Conservation (phyloP, 1,140 invertebrate genomes). For the Vollenhovia emeryi region DNA sequence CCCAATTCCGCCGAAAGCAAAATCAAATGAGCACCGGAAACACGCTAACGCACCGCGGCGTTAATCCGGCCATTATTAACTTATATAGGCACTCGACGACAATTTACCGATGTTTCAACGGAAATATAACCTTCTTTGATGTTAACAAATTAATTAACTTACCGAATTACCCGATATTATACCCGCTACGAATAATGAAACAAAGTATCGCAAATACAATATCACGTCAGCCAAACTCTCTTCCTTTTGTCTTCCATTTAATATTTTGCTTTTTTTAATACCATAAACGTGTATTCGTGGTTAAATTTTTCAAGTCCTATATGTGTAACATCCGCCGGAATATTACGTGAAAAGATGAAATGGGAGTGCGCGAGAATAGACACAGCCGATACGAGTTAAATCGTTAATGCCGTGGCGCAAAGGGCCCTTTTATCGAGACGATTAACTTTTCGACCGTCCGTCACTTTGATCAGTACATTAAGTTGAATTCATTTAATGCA, state of each 20-base stretch:
- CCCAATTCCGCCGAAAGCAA: background rate
- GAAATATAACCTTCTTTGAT: background rate
- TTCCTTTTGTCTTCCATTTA: background rate
- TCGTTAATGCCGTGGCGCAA: background rate
- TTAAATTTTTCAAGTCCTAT: background rate
- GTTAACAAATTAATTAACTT: background rate
- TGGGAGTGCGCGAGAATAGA: background rate
- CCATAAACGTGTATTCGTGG: background rate
- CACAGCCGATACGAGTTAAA: background rate
- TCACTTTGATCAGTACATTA: background rate
- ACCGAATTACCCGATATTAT: background rate
- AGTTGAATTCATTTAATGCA: background rate
- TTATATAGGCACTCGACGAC: background rate
- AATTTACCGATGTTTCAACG: background rate
- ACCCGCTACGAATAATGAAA: background rate
- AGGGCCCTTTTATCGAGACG: background rate
- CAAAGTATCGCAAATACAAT: background rate
- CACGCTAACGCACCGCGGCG: background rate
- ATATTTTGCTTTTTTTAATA: background rate
- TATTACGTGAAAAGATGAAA: background rate
- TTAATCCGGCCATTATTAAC: background rate
- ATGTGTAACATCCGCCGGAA: background rate
- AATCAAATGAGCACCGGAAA: background rate
- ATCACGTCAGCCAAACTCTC: background rate
- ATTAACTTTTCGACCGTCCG: background rate